Base-by-base conservation (phyloP, 2,888 invertebrate species). In the Vanessa cardui region DNA sequence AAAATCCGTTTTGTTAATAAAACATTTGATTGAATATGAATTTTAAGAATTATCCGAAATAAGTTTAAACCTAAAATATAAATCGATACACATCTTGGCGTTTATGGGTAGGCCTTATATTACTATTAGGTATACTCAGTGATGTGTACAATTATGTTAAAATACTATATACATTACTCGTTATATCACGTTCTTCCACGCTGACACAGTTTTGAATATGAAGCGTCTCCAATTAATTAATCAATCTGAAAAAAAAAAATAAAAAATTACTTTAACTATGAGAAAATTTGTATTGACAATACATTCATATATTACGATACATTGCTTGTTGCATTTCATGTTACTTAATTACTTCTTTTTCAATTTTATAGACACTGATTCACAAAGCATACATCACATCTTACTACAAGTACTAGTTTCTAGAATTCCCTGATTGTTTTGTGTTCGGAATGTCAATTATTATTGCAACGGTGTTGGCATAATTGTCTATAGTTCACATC, bases 141-240 rank as follows among this genome's bases (percentile, higher is more conserved):
- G 9, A 49, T 18, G 49, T 31, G 39, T 39, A 20, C 6, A 44
- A 18, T 39, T 58, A 39, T 15, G 44, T 44, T 44, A 45, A 39
- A 58, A 21, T 58, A 58, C 39, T 58, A 58, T 44, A 46, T 33
- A 49, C 47, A 47, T 60, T 62, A 62, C 54, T 65, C 62, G 58
- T 58, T 65, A 54, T 46, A 69, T 66, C 66, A 70, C 69, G 60
- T 66, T 60, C 60, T 45, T 56, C 62, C 58, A 44, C 45, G 64
- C 18, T 65, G 70, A 70, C 62, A 68, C 64, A 65, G 58, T 54
- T 45, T 62, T 62, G 50, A 64, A 39, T 68, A 49, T 58, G 50
- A 31, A 62, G 64, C 58, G 70, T 64, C 68, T 62, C 18, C 64
- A 71, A 26, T 60, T 45, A 59, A 62, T 54, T 64, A n/a, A 39